Evolutionary conservation across 2,888 invertebrate species (phyloP).

Genomic region (Temnothorax rugatulus): DNA sequence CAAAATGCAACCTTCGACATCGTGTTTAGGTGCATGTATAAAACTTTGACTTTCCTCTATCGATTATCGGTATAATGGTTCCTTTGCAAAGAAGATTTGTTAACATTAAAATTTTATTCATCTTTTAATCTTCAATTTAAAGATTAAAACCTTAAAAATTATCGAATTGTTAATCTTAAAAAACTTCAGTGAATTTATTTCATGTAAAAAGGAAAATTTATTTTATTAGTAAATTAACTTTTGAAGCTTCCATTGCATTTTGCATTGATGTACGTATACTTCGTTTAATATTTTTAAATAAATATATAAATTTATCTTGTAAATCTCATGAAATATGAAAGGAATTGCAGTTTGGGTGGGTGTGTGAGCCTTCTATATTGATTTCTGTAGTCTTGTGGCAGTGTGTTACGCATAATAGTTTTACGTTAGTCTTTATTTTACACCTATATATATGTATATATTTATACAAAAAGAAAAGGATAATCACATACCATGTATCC

Average conservation of each 20-base stretch:
- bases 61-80: conserved; percentile 48
- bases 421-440: conserved; percentile 74
- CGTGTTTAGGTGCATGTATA: conserved; percentile 72
- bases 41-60: conserved; percentile 70
- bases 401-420: conserved; percentile 76
- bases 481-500: conserved; percentile 59
- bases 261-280: background rate
- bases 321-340: conserved; percentile 28
- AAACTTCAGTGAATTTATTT: background rate
- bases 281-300: background rate
- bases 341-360: conserved; percentile 7
- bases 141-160: background rate
- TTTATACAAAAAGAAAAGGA: conserved; percentile 73
- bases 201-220: background rate
- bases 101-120: conserved; percentile 17
- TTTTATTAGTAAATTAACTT: background rate
- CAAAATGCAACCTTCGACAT: conserved; percentile 59
- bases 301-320: conserved; percentile 6
- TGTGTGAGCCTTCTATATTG: conserved; percentile 30
- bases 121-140: conserved; percentile 15
- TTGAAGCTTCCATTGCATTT: background rate
- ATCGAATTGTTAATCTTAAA: background rate
- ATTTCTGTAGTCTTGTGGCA: conserved; percentile 75
- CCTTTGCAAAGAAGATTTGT: conserved; percentile 12
- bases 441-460: conserved; percentile 66